Conservation (phyloP, 2,113 vertebrate genomes). For the Hemichromis elongatus region DNA sequence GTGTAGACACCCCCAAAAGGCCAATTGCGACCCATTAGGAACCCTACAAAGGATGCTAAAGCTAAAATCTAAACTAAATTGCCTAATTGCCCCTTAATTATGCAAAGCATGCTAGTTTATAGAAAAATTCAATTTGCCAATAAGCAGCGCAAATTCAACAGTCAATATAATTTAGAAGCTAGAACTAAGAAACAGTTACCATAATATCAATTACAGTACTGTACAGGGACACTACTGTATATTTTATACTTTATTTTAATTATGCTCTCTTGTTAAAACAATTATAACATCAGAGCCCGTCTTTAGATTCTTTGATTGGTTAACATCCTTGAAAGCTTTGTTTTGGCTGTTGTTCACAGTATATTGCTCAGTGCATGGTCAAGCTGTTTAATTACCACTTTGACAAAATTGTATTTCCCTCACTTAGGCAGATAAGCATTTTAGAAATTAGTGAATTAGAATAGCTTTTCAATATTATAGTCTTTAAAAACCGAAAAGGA, state of each 20-base stretch:
- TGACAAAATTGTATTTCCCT: neutral
- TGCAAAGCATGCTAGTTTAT: neutral
- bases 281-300: neutral
- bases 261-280: neutral
- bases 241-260: neutral
- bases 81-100: neutral
- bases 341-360: fast-evolving
- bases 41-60: neutral
- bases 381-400: neutral
- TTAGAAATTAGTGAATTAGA: neutral
- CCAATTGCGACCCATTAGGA: fast-evolving
- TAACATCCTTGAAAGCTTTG: neutral
- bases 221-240: neutral
- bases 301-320: neutral
- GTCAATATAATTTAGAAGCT: neutral
- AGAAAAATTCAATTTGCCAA: neutral
- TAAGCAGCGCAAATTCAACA: neutral
- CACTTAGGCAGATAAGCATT: neutral
- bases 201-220: neutral
- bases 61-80: neutral
- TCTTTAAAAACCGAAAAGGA: neutral
- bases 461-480: neutral
- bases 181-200: neutral
- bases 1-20: fast-evolving
- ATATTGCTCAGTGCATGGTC: neutral